Evolutionary conservation across 1,140 invertebrate genomes (phyloP).

Genomic region (Paralvinella palmiformis): DNA sequence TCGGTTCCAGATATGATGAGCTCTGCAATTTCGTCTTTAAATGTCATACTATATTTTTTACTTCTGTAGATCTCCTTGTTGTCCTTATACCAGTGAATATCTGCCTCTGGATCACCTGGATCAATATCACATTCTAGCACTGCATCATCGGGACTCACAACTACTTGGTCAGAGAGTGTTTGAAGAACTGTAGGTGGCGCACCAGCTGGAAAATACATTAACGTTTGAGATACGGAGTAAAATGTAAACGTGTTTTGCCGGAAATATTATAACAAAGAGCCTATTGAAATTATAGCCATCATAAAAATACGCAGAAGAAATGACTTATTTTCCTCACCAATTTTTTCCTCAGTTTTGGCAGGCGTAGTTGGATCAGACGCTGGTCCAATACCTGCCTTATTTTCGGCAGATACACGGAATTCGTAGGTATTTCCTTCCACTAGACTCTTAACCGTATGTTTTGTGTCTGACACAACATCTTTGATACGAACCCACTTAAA

Average conservation of each 20-base stretch:
- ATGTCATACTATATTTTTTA: constrained; percentile 45
- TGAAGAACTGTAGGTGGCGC: constrained; percentile 13
- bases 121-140: constrained; percentile 13
- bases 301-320: no score
- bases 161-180: constrained; percentile 11
- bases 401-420: constrained; percentile 85
- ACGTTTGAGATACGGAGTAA: not conserved
- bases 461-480: constrained; percentile 71
- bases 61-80: constrained; percentile 41
- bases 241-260: no score
- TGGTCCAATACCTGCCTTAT: constrained; percentile 87
- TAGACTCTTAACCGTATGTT: constrained; percentile 79
- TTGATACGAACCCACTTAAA: constrained; percentile 62
- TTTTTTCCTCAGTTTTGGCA: constrained; percentile 84
- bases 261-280: no score
- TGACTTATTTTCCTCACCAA: no score
- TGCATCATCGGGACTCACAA: not conserved
- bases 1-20: constrained; percentile 44
- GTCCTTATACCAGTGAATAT: constrained; percentile 24
- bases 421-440: constrained; percentile 92
- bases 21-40: constrained; percentile 41
- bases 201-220: constrained; percentile 10
- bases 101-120: constrained; percentile 13
- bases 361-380: constrained; percentile 82
- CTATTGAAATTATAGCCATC: no score